Conservation (phyloP, 1,140 invertebrate species). For the Vanessa atalanta region DNA sequence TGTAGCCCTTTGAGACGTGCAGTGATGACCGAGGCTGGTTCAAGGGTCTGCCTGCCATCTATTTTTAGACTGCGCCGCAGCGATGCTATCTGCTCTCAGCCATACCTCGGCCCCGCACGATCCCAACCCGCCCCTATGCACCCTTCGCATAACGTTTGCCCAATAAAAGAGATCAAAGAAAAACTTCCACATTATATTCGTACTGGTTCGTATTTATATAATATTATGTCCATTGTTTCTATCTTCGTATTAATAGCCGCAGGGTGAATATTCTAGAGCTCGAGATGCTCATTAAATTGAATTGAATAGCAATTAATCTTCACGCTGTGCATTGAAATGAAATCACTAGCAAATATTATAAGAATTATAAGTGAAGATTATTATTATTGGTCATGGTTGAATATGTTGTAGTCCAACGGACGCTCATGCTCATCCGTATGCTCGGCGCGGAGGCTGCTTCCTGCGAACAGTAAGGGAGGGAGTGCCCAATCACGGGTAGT, state of each 20-base stretch:
- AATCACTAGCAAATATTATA: constrained; percentile 39
- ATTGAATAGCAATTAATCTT: constrained; percentile 52
- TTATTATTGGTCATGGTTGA: constrained; percentile 44
- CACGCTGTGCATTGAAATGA: constrained; percentile 51
- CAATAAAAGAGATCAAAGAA: constrained; percentile 77
- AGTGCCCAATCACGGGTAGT: constrained; percentile 46
- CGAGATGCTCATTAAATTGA: constrained; percentile 57
- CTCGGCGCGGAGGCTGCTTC: constrained; percentile 67
- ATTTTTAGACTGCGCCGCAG: constrained; percentile 74
- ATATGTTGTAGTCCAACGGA: constrained; percentile 46
- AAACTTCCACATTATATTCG: constrained; percentile 70
- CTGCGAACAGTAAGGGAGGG: constrained; percentile 56
- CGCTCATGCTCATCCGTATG: constrained; percentile 72
- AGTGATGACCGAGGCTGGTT: constrained; percentile 70
- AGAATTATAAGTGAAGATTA: constrained; percentile 45
- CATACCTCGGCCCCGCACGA: constrained; percentile 63
- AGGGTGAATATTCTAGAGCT: constrained; percentile 51
- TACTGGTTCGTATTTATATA: constrained; percentile 70
- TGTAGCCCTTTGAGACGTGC: constrained; percentile 63
- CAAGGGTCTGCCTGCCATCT: constrained; percentile 72
- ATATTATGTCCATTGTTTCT: constrained; percentile 72
- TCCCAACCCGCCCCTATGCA: constrained; percentile 70
- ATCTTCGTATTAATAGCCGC: constrained; percentile 65
- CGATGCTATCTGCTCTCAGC: constrained; percentile 72
- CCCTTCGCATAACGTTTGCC: constrained; percentile 69